These are phyloP conservation scores for Bombycilla garrulus DNA, from an alignment of 2,113 vertebrate species.

Conservation along the genomic window DNA sequence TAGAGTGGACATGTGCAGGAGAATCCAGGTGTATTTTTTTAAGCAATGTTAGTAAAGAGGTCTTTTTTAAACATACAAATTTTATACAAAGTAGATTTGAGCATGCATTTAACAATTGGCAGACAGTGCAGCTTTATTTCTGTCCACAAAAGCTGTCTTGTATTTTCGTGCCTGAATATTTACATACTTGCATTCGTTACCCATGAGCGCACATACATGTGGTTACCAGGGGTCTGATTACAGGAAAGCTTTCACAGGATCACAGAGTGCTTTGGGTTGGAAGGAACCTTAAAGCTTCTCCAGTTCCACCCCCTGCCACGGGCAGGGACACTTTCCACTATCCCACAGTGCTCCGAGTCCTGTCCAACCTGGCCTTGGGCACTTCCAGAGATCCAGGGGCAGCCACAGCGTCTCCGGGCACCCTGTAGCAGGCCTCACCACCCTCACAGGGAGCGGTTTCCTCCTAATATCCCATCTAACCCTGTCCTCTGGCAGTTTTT, in stretches of 20 bases:
- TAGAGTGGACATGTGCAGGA: accelerated
- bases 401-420: neutral
- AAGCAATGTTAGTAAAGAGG: neutral
- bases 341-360: neutral
- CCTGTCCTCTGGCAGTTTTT: accelerated
- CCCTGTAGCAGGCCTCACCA: accelerated
- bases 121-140: neutral
- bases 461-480: accelerated
- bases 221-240: neutral
- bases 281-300: neutral
- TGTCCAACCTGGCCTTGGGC: neutral
- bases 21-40: neutral
- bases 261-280: neutral
- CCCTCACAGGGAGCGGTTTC: neutral
- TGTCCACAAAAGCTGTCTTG: neutral
- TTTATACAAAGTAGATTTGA: neutral
- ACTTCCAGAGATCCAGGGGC: neutral
- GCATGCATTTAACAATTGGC: neutral
- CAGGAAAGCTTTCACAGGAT: neutral
- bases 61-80: neutral
- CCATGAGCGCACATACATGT: neutral
- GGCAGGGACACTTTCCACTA: neutral
- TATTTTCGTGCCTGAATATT: neutral
- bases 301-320: neutral
- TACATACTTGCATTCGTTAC: neutral